Base-by-base conservation (phyloP, 1,140 invertebrate species). In the Streblospio benedicti region DNA sequence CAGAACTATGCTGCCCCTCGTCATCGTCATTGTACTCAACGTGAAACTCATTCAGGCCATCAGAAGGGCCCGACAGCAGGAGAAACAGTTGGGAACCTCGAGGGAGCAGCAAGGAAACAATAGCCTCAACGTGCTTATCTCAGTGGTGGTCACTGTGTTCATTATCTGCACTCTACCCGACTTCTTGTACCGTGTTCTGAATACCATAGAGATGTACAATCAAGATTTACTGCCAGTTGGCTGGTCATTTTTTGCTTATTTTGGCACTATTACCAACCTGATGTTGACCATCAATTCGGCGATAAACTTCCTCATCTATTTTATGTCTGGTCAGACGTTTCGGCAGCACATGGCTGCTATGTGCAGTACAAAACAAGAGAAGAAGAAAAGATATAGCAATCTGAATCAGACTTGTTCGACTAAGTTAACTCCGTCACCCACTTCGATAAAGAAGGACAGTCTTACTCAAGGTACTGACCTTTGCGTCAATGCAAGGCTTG, bases 131-230 rank as follows among this genome's bases (percentile, higher is more conserved):
- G 35, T 86, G 65, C 73, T 89, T 4, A 88, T 89, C 44, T 83
- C 84, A 0, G 86, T 89, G 1, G 86, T 89, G 0, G 76, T 88
- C n/a, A 47, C 44, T 2, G 77, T 88, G 54, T 89, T 89, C 69
- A 75, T 89, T 14, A 67, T 87, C 0, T 89, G 87, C 66, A 86
- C 88, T 71, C 75, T 85, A 31, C 87, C 87, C 0, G 83, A 83
- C 50, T 85, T 86, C 0, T 68, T 80, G n/a, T 47, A 47, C 18
- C 44, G 44, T 5, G n/a, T 47, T 25, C 4, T 47, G 44, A 47
- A 5, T n/a, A 47, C 44, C 4, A 18, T 47, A 12, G 76, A 79
- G 43, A 69, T 85, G 14, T 78, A 82, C 4, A 77, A 81, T 57
- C 73, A 69, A n/a, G 72, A 74, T n/a, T n/a, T n/a, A n/a, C 73